phyloP scores from a whole-genome alignment of 2,797 vertebrate species.

The Limosa lapponica region DNA sequence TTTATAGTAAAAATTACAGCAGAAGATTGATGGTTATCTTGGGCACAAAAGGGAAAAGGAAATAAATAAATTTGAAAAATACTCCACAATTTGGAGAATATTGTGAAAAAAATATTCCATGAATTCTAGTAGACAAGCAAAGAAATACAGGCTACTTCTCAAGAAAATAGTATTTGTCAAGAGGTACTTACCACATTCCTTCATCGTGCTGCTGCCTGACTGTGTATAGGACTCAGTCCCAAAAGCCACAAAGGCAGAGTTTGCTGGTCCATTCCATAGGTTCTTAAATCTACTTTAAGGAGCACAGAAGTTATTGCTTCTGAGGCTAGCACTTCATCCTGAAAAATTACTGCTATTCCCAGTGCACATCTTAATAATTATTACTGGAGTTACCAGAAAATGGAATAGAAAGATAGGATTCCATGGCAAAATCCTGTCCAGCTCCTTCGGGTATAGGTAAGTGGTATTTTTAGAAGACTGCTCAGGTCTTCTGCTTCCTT shows the following conservation, averaged over 20 bases:
- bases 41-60: background rate
- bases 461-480: background rate
- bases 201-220: background rate
- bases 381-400: background rate
- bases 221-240: background rate
- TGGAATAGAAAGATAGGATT: background rate
- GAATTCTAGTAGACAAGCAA: background rate
- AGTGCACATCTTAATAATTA: background rate
- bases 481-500: background rate
- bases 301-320: background rate
- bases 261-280: background rate
- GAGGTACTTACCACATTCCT: background rate
- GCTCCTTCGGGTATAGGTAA: background rate
- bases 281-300: background rate
- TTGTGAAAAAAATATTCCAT: background rate
- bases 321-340: background rate
- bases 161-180: background rate
- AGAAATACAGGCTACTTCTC: background rate
- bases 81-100: background rate
- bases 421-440: background rate
- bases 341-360: background rate
- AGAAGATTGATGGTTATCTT: background rate
- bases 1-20: background rate
- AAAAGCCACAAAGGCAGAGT: background rate
- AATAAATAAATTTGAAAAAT: background rate